Conservation (phyloP, 2,113 vertebrate species). For the Turdus rufiventris region DNA sequence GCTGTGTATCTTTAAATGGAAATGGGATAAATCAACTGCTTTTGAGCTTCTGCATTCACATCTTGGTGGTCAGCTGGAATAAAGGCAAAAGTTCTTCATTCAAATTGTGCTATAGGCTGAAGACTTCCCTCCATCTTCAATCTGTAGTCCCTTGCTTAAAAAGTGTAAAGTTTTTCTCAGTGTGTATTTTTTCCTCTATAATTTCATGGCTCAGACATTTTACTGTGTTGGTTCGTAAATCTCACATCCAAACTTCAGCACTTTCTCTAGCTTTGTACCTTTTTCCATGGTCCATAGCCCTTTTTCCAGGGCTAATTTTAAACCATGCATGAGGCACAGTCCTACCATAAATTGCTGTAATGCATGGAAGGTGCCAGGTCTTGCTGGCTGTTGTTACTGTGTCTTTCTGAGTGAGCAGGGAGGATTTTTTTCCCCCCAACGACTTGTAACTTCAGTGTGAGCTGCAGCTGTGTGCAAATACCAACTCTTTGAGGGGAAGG, state of each 20-base stretch:
- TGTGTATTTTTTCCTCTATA: background rate
- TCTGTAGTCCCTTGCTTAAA: background rate
- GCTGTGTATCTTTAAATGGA: background rate
- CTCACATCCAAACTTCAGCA: background rate
- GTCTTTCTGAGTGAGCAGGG: background rate
- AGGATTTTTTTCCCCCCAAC: background rate
- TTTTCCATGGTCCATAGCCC: background rate
- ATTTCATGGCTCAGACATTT: background rate
- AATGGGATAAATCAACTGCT: background rate
- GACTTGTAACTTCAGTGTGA: background rate
- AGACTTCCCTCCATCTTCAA: background rate
- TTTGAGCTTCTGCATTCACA: background rate
- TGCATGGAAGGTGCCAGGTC: background rate
- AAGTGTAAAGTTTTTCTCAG: background rate
- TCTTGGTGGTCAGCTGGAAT: background rate
- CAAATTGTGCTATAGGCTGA: background rate
- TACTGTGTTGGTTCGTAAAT: background rate
- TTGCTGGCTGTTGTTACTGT: background rate
- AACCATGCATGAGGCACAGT: background rate
- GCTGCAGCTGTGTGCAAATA: background rate
- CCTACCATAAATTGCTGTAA: background rate
- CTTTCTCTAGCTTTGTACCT: background rate
- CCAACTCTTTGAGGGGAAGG: background rate
- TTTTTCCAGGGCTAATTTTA: background rate
- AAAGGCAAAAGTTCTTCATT: background rate